These are phyloP conservation scores for Pygoscelis antarcticus DNA, from an alignment of 2,113 vertebrate genomes.

Conservation along the genomic window DNA sequence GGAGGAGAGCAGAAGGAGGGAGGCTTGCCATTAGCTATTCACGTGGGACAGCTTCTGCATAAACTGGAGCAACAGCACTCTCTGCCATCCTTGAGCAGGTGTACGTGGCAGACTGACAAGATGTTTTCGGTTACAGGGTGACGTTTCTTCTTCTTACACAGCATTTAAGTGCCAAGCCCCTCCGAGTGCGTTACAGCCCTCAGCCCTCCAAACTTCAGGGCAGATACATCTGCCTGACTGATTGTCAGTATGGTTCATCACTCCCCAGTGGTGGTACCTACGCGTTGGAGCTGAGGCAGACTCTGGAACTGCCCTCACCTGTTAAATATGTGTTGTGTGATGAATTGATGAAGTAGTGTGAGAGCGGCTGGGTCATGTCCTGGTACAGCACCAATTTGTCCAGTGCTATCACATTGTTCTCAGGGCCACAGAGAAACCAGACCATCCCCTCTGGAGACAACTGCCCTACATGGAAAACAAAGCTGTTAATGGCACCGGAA, in stretches of 20 bases:
- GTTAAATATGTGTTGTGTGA: slow-evolving; percentile 98
- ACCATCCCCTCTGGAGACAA: slow-evolving; percentile 92
- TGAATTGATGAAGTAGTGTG: slow-evolving; percentile 95
- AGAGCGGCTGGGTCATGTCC: slow-evolving; percentile 91
- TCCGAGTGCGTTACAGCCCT: not conserved
- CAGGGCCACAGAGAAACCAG: slow-evolving; percentile 88
- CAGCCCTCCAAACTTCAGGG: not conserved
- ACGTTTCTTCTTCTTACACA: not conserved
- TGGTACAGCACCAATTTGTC: slow-evolving; percentile 86
- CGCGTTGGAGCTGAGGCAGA: fast-evolving
- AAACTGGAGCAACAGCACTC: not conserved
- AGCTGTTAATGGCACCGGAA: not conserved
- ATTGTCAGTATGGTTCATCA: too few species aligned
- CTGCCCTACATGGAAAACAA: slow-evolving; percentile 77
- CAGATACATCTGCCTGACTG: fast-evolving
- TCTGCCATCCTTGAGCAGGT: not conserved
- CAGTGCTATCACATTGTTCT: slow-evolving; percentile 86
- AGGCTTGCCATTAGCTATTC: not conserved
- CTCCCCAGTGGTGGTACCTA: fast-evolving
- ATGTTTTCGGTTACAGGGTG: not conserved
- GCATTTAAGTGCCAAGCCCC: not conserved
- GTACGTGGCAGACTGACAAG: not conserved
- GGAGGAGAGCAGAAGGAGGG: not conserved
- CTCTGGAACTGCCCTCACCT: slow-evolving; percentile 62
- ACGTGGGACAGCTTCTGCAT: not conserved